These are phyloP conservation scores for Chironomus striatipennis DNA, from an alignment of 1,140 invertebrate species.

Conservation along the genomic window DNA sequence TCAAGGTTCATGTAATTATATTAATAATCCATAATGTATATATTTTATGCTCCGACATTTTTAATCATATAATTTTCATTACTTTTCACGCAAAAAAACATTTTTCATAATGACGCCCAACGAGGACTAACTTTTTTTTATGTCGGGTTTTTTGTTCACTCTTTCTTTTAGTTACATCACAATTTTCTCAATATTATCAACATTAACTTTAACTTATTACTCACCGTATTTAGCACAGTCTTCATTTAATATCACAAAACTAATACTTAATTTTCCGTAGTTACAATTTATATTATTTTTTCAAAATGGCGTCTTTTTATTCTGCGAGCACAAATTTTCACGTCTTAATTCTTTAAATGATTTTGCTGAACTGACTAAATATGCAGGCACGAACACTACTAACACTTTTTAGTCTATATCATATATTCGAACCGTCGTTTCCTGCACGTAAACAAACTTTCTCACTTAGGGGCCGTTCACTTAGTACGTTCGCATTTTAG, in stretches of 20 bases:
- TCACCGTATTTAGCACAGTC: constrained; percentile 19
- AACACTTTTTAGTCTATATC: too few relatives aligned
- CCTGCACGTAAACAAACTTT: too few relatives aligned
- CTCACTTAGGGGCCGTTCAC: too few relatives aligned
- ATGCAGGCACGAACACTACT: too few relatives aligned
- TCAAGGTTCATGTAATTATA: too few relatives aligned
- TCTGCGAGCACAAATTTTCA: constrained; percentile 4
- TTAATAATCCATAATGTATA: too few relatives aligned
- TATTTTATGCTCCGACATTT: not conserved
- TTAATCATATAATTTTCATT: not conserved
- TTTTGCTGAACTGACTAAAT: not conserved
- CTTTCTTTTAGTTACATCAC: not conserved
- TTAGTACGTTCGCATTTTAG: too few relatives aligned
- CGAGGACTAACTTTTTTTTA: not conserved
- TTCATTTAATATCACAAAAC: constrained; percentile 22
- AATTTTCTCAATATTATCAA: not conserved
- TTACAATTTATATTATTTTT: not conserved
- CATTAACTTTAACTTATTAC: not conserved
- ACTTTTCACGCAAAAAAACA: not conserved
- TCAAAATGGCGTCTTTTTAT: constrained; percentile 17
- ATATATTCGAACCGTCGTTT: too few relatives aligned
- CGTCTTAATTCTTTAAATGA: constrained; percentile 6
- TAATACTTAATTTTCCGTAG: constrained; percentile 11
- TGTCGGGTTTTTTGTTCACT: not conserved
- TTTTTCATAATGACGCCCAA: constrained; percentile 17